A percentile compares a stretch with the other conserved stretches of the same genome.
Conservation (phyloP, 2,797 vertebrate genomes). For the Arvicola amphibius region DNA sequence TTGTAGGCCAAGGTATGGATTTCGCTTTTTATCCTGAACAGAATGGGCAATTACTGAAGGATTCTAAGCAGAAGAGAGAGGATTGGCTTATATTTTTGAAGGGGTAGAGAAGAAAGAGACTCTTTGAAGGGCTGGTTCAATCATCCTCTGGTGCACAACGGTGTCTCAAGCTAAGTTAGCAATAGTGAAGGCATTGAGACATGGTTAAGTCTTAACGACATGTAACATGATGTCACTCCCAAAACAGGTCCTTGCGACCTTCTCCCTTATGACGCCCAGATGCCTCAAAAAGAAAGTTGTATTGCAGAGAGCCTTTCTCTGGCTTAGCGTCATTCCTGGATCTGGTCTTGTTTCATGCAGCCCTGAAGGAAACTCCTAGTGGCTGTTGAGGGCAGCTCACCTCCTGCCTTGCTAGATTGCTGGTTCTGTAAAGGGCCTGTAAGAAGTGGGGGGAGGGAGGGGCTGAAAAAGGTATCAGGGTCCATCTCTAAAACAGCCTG, state of each 20-base stretch:
- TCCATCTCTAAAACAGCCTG: neutral
- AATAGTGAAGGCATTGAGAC: neutral
- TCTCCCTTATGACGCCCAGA: conserved; percentile 19
- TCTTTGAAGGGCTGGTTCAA: neutral
- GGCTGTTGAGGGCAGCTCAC: neutral
- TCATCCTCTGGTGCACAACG: neutral
- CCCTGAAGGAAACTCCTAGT: neutral
- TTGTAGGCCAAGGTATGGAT: neutral
- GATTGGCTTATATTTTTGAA: neutral
- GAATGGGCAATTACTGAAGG: neutral
- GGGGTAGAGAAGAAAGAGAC: neutral
- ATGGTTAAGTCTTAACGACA: neutral
- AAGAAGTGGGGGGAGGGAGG: neutral
- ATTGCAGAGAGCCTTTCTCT: neutral
- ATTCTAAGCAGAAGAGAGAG: neutral
- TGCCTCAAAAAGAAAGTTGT: neutral
- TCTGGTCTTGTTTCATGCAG: neutral
- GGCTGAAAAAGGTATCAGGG: neutral
- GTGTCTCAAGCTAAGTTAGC: neutral
- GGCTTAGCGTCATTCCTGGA: neutral
- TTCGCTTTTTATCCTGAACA: neutral
- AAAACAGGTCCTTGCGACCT: neutral
- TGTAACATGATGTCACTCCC: neutral
- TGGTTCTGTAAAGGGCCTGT: neutral
- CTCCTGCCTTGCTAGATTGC: neutral